A percentile compares a stretch with the other conserved stretches of the same genome.
These are phyloP conservation scores for Metridium senile DNA, from an alignment of 92 coral and sea anemone species.

Conservation along the genomic window DNA sequence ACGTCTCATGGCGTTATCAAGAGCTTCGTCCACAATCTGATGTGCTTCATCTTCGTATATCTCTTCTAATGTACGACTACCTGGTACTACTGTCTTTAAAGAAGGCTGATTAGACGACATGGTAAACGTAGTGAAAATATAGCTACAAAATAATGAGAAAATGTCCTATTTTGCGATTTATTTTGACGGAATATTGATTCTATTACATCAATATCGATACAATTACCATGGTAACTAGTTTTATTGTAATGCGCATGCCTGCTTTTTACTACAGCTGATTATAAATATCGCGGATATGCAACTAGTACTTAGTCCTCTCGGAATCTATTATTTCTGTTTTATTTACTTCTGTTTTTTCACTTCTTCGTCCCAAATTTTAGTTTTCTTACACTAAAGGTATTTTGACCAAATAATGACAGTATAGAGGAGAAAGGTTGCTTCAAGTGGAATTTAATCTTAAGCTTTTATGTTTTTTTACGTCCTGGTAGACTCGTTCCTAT, in stretches of 20 bases:
- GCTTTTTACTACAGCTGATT: slow-evolving; percentile 3
- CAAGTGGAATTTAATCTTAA: background rate
- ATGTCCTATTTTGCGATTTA: background rate
- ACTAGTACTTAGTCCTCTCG: slow-evolving; percentile 10
- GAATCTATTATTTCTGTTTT: background rate
- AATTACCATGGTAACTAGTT: slow-evolving; percentile 17
- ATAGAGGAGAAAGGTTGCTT: background rate
- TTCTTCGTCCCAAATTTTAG: background rate
- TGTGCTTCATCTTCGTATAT: slow-evolving; percentile 92
- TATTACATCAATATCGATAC: background rate
- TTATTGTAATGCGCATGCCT: background rate
- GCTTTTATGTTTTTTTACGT: background rate
- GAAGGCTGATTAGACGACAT: slow-evolving; percentile 42
- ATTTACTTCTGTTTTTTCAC: background rate
- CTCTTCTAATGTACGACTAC: slow-evolving; percentile 75
- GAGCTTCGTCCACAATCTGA: slow-evolving; percentile 94
- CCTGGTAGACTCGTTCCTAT: slow-evolving; percentile 1
- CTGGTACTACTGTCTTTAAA: slow-evolving; percentile 70
- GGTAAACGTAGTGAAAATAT: slow-evolving; percentile 12
- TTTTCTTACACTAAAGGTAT: background rate
- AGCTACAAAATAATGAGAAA: background rate
- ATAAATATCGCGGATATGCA: background rate
- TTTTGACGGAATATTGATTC: slow-evolving; percentile 20
- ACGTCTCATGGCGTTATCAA: slow-evolving; percentile 86
- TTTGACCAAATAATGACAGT: background rate